Conservation (phyloP, 2,888 invertebrate species). For the Trachelus iudaicus region DNA sequence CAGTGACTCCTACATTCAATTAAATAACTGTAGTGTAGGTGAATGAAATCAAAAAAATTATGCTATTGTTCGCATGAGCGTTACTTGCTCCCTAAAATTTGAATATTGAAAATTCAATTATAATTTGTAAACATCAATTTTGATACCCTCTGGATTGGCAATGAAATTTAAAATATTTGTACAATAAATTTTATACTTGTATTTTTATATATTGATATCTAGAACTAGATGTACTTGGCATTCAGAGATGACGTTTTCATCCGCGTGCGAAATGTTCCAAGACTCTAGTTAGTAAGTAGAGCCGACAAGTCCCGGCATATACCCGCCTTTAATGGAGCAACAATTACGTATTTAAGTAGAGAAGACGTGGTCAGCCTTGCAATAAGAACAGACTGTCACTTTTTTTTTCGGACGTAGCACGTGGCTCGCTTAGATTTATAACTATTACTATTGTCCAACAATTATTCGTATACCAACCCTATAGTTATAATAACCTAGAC, state of each 20-base stretch:
- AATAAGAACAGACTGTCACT: background rate
- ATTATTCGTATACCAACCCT: background rate
- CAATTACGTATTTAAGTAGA: conserved; percentile 18
- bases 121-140: background rate
- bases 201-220: background rate
- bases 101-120: background rate
- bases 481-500: background rate
- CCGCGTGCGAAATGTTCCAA: background rate
- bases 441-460: background rate
- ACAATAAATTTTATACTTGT: background rate
- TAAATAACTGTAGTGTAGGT: background rate
- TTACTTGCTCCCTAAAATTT: background rate
- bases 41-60: background rate
- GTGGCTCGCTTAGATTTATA: background rate
- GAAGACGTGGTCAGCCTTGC: conserved; percentile 7
- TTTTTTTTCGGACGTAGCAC: background rate
- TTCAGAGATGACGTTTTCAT: background rate
- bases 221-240: background rate
- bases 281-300: background rate
- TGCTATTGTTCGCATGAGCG: background rate
- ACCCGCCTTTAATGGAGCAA: conserved; percentile 10
- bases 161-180: background rate
- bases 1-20: background rate
- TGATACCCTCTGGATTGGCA: background rate
- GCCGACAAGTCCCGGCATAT: background rate